Conservation (phyloP, 2,888 invertebrate species). For the Tholera decimalis region DNA sequence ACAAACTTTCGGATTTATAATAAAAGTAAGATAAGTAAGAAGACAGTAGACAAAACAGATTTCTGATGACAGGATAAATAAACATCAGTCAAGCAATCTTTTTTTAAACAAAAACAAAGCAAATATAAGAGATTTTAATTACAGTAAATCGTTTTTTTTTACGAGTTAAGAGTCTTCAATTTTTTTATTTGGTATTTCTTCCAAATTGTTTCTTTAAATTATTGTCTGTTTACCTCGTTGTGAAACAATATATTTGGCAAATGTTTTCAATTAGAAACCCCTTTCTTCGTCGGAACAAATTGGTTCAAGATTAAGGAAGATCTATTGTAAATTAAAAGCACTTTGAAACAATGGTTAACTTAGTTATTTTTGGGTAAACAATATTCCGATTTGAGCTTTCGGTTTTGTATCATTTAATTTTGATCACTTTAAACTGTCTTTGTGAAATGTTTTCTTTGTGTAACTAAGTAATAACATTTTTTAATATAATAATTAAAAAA, state of each 20-base stretch:
- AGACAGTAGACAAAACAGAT: too few relatives aligned
- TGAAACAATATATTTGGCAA: constrained; percentile 30
- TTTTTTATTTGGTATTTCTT: not conserved
- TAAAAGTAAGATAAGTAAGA: too few relatives aligned
- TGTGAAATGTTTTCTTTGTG: not conserved
- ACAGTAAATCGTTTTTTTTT: too few relatives aligned
- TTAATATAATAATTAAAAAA: too few relatives aligned
- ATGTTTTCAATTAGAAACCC: constrained; percentile 35
- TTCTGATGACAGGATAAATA: too few relatives aligned
- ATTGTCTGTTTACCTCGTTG: constrained; percentile 3
- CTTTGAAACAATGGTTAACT: constrained; percentile 29
- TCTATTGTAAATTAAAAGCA: constrained; percentile 37
- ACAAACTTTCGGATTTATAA: too few relatives aligned
- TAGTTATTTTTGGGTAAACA: constrained; percentile 18
- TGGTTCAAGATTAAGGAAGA: constrained; percentile 34
- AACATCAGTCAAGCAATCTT: too few relatives aligned
- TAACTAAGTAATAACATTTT: not conserved
- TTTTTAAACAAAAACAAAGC: not conserved
- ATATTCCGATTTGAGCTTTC: constrained; percentile 19
- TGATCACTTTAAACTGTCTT: not conserved
- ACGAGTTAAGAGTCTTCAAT: not conserved
- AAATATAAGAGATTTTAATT: not conserved
- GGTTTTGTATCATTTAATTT: constrained; percentile 8
- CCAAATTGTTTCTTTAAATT: constrained; percentile 11
- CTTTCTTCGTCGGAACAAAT: constrained; percentile 28